These are phyloP conservation scores for Macheiramphus alcinus DNA, from an alignment of 2,113 vertebrate genomes.

Conservation along the genomic window DNA sequence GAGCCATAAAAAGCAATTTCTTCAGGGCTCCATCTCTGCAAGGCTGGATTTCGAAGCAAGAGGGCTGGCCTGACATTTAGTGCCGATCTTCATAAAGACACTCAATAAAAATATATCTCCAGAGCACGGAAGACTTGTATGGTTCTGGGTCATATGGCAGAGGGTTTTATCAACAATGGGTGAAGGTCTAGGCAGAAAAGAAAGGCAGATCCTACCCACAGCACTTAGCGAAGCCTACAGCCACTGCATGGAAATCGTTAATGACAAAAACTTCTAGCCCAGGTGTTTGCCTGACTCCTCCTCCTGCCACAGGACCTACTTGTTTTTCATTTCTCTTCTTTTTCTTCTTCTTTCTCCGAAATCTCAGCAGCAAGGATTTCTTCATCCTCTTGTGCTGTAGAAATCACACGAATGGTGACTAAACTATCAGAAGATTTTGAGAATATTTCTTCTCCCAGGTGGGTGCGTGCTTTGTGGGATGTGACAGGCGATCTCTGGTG, in stretches of 20 bases:
- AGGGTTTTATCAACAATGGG: background rate
- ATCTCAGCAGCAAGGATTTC: constrained; percentile 80
- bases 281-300: background rate
- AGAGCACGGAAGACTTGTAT: background rate
- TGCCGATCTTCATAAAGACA: background rate
- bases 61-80: background rate
- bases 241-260: background rate
- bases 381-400: constrained; percentile 42
- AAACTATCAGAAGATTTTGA: constrained; percentile 68
- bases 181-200: background rate
- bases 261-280: background rate
- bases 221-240: background rate
- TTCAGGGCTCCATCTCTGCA: background rate
- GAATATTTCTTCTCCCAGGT: background rate
- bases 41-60: background rate
- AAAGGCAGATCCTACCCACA: background rate
- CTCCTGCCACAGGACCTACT: background rate
- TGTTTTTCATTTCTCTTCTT: background rate
- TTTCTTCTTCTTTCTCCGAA: background rate
- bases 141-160: background rate
- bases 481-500: constrained; percentile 59
- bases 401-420: constrained; percentile 71
- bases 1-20: background rate
- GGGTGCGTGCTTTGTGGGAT: background rate
- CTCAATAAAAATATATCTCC: background rate